Evolutionary conservation across 2,888 invertebrate species (phyloP), one percentile per base, ranked within the genome.

Genomic region (Drosophila lacicola): DNA sequence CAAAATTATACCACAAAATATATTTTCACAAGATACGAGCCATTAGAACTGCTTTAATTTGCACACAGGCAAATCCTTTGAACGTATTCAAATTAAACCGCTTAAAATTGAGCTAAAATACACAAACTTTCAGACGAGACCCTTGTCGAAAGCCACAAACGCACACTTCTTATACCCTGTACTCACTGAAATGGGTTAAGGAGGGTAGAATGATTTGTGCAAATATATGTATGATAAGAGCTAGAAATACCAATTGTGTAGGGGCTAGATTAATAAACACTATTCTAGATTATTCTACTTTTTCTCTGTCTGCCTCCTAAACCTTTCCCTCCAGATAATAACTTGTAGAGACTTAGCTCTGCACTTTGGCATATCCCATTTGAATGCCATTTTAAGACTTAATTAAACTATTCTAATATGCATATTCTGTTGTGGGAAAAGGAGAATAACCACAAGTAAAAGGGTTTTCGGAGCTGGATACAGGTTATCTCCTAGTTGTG

Each of bases 21-120:
- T 41, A 74, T 67, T 80, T 83, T 69, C 74, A 78, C 71, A 69
- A 51, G 71, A 68, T 70, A 70, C 72, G 63, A 72, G 74, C 78
- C 82, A 89, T 86, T 88, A 88, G 80, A 88, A 89, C 78, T 74
- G 77, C 88, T 74, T 79, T 78, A 85, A 89, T 85, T 87, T 68
- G 42, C 74, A 66, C 74, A 77, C 71, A 62, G 70, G 73, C 87
- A 83, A 88, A 86, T 83, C 74, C 80, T 47, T 47, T 17, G 19
- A 50, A 63, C 53, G 44, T 50, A 57, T 58, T 68, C 71, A 75
- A 84, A 86, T 80, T 80, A 76, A 89, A 87, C 71, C 74, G 29
- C 29, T 29, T 29, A 8, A 29, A 29, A 85, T 76, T 87, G 75
- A 74, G 73, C 87, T 19, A 50, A 50, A 75, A 80, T 80, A 78